phyloP scores from a whole-genome alignment of 2,797 vertebrate species.

The Poeciliopsis turneri region DNA sequence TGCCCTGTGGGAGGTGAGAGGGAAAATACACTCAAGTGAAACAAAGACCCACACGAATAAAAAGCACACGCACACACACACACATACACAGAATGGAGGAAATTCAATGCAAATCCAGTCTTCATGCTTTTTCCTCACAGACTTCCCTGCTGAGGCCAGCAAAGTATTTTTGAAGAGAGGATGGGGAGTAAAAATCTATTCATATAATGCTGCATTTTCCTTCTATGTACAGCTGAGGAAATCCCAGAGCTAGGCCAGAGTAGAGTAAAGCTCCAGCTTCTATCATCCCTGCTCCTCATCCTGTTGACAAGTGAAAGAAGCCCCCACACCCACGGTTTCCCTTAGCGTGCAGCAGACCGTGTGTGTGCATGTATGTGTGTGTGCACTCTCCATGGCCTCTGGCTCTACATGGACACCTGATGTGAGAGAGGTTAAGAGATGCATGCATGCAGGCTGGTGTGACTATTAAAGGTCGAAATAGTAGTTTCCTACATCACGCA shows the following conservation, averaged over 20 bases:
- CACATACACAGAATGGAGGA: conserved; percentile 42
- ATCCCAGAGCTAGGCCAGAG: conserved; percentile 63
- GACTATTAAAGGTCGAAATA: conserved; percentile 31
- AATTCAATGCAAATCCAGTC: conserved; percentile 63
- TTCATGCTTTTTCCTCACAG: background rate
- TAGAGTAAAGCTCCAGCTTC: conserved; percentile 59
- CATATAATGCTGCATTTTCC: conserved; percentile 65
- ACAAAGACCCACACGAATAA: conserved; percentile 55
- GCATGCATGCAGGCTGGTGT: conserved; percentile 46
- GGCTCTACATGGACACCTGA: conserved; percentile 55
- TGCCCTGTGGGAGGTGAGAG: conserved; percentile 44
- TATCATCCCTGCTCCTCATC: conserved; percentile 64
- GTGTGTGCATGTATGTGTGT: conserved; percentile 8
- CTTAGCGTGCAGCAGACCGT: conserved; percentile 23
- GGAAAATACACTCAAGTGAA: conserved; percentile 47
- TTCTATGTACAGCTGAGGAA: conserved; percentile 70
- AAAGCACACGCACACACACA: conserved; percentile 49
- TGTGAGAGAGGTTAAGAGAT: conserved; percentile 43
- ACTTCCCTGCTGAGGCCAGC: conserved; percentile 33
- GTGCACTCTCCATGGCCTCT: conserved; percentile 39
- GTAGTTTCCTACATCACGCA: conserved; percentile 17
- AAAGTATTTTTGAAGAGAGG: conserved; percentile 54
- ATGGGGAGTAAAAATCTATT: conserved; percentile 62
- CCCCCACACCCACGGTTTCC: conserved; percentile 41
- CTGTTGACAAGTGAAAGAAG: conserved; percentile 70